Base-by-base conservation (phyloP, 2,888 invertebrate genomes). In the Perizoma affinitatum region DNA sequence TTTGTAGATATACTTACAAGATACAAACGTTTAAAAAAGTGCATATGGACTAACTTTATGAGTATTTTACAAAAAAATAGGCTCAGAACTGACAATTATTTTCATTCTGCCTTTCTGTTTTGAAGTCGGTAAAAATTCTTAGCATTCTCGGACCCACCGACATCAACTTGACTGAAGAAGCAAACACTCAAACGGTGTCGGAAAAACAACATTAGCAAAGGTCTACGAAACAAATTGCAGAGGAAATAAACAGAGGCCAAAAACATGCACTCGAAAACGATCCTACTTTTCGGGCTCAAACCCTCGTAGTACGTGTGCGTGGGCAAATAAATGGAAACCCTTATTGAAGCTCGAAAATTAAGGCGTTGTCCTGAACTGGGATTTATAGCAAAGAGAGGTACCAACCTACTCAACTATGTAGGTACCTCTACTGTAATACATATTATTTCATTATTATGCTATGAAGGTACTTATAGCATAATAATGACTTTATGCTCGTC, bases 231-330 rank as follows among this genome's bases (percentile, higher is more conserved):
- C 68, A 69, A 66, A 69, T 66, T 66, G 61, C 63, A 57, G 61
- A 61, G 68, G 63, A 67, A 67, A 69, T 58, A 22, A 22, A 67
- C 58, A 58, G 63, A 59, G 63, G 54, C 64, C 44, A 57, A 58
- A 67, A 66, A 63, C 69, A 65, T 66, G 67, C 67, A 67, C 66
- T 69, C 66, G 66, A 66, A 67, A 66, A 63, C 58, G 65, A 66
- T 66, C 62, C 62, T 63, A 67, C 69, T 66, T 67, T 66, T 67
- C 58, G 60, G 22, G 47, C 61, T 57, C 51, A 61, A 63, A 65
- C 67, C 67, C 64, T 63, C 63, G 63, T 63, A 63, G 63, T 52
- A 45, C 58, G 61, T 58, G 61, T 60, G 58, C 58, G 61, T 65
- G 59, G 49, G 67, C 58, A 67, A 65, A 65, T 65, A 67, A 67